phyloP scores from a whole-genome alignment of 2,113 vertebrate species.

The Chinchilla lanigera region DNA sequence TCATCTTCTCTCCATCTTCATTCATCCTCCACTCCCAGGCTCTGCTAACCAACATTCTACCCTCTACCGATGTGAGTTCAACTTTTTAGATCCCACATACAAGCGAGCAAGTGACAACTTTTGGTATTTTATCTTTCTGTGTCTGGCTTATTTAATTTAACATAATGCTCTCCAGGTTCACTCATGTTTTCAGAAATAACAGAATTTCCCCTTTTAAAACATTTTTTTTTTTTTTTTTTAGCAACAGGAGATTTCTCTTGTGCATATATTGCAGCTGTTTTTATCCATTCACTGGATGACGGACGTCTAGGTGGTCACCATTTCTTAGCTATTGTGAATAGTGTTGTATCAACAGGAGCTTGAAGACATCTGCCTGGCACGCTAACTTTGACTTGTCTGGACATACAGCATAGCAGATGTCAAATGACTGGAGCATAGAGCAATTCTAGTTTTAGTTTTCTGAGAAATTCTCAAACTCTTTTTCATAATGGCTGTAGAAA shows the following conservation, averaged over 20 bases:
- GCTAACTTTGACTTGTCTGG: background rate
- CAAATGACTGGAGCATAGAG: background rate
- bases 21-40: background rate
- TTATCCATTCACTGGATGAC: background rate
- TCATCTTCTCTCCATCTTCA: background rate
- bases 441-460: background rate
- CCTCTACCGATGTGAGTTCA: background rate
- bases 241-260: background rate
- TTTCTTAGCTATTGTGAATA: background rate
- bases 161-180: background rate
- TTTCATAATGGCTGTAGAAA: background rate
- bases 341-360: fast-evolving
- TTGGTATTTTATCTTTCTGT: no score
- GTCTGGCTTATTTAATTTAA: background rate
- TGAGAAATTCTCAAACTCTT: background rate
- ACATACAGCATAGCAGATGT: background rate
- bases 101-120: background rate
- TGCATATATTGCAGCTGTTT: background rate
- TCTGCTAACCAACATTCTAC: background rate
- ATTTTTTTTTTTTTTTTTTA: background rate
- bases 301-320: background rate
- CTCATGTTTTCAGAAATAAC: background rate
- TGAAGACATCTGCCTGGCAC: background rate
- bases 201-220: background rate
- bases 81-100: background rate